Base-by-base conservation (phyloP, 2,888 invertebrate species). In the Mimas tiliae region DNA sequence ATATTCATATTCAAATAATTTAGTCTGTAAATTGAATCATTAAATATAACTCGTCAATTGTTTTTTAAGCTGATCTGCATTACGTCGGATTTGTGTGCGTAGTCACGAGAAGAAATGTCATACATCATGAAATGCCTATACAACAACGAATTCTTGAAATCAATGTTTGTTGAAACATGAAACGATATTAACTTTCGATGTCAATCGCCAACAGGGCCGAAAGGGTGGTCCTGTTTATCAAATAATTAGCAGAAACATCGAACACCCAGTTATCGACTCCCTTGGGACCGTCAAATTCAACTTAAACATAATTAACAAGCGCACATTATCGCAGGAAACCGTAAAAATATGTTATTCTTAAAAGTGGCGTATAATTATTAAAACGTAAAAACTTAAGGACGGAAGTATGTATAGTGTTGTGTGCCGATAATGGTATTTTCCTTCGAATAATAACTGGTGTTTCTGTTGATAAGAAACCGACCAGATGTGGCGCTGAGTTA, bases 381-480 rank as follows among this genome's bases (percentile, higher is more conserved):
- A 67, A 71, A 76, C 65, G 66, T 78, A 78, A 75, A 80, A 82
- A 86, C 82, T 85, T 86, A 82, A 86, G 87, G 83, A 84, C 90
- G 91, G 91, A 90, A 87, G 85, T 82, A 74, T 80, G 81, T 80
- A 82, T 82, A 88, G 83, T 84, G 81, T 77, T 72, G 73, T 72
- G 74, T 73, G 72, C 79, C 79, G 90, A 90, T 91, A 90, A 87
- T 68, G 75, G 74, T 86, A 82, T 91, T 90, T 90, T 90, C 87
- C 89, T 91, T 92, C 83, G 81, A 80, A 86, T 80, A 86, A 85
- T 84, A 83, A 82, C 83, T 85, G 79, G 84, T 82, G 88, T 85
- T 85, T 84, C 84, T 87, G 84, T 73, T 83, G 90, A 91, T 90
- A 91, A 91, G 90, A 86, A 87, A 81, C 79, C 69, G 70, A 74